A percentile compares a stretch with the other conserved stretches of the same genome.
These are phyloP conservation scores for Actenoides lindsayi DNA, from an alignment of 2,113 vertebrate genomes.

Conservation along the genomic window DNA sequence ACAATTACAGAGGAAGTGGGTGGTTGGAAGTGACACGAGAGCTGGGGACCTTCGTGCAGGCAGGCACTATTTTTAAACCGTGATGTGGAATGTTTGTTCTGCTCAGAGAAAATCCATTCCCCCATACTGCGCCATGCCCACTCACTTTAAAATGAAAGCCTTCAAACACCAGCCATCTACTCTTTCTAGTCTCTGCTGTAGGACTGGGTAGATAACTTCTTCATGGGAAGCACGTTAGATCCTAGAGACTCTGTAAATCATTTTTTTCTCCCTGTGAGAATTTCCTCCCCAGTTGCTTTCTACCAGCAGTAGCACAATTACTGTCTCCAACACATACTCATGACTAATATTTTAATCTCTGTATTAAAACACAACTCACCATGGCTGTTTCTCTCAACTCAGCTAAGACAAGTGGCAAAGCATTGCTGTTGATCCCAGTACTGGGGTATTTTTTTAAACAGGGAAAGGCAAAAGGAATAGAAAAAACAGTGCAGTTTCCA, in stretches of 20 bases:
- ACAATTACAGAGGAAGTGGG: neutral
- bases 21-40: conserved; percentile 9
- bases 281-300: neutral
- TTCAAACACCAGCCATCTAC: neutral
- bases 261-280: neutral
- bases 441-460: neutral
- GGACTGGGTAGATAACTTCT: neutral
- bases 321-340: neutral
- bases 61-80: conserved; percentile 40
- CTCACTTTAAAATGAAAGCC: neutral
- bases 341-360: neutral
- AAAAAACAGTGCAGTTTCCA: neutral
- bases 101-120: conserved; percentile 31
- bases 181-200: neutral
- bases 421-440: neutral
- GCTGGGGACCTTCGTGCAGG: neutral
- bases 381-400: neutral
- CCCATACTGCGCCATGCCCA: neutral
- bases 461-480: neutral
- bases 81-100: neutral
- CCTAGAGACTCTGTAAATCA: neutral
- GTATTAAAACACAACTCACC: neutral
- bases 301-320: neutral
- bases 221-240: neutral
- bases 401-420: neutral